These are phyloP conservation scores for Clinocottus analis DNA, from an alignment of 2,113 vertebrate species.

Conservation along the genomic window DNA sequence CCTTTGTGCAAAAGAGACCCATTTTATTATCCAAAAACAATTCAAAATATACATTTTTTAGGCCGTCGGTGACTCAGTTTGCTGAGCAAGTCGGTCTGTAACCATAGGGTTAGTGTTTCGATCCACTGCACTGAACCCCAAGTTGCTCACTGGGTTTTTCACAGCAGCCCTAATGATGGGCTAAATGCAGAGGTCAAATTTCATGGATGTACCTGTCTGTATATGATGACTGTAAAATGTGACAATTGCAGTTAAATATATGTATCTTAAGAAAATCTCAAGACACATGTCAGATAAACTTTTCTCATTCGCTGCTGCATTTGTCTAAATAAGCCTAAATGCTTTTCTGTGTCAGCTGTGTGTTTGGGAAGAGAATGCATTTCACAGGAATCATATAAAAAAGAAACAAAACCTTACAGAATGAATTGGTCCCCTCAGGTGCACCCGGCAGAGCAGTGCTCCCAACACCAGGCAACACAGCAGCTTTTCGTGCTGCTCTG, in stretches of 20 bases:
- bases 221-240: too few relatives aligned
- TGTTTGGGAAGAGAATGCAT: too few relatives aligned
- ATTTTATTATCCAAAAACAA: background rate
- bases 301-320: background rate
- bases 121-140: background rate
- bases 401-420: background rate
- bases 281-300: too few relatives aligned
- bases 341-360: background rate
- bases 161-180: background rate
- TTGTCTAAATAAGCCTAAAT: background rate
- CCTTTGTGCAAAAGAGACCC: background rate
- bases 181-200: background rate
- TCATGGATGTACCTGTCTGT: too few relatives aligned
- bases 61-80: too few relatives aligned
- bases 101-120: background rate
- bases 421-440: conserved; percentile 73
- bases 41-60: background rate
- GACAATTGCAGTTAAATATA: background rate
- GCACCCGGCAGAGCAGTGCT: conserved; percentile 94
- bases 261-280: too few relatives aligned
- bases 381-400: background rate
- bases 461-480: conserved; percentile 93
- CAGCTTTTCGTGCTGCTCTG: conserved; percentile 93
- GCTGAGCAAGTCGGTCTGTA: too few relatives aligned
- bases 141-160: background rate